Conservation (phyloP, 2,888 invertebrate species). For the Epinotia demarniana region DNA sequence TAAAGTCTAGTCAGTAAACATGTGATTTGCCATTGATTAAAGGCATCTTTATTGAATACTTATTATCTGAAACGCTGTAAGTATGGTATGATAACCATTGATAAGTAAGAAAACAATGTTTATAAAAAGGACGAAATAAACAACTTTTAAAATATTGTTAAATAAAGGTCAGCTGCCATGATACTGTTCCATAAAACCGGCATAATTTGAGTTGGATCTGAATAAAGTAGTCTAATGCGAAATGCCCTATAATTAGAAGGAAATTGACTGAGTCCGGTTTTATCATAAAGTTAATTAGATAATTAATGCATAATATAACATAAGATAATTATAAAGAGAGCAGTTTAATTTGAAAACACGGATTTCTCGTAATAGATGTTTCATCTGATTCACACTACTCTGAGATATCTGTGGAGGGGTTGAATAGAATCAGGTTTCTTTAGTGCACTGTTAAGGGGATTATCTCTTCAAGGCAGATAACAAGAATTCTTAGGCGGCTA, state of each 20-base stretch:
- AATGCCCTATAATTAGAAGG: too few species aligned
- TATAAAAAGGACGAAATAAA: neutral
- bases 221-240: neutral
- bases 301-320: too few species aligned
- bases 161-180: neutral
- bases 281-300: neutral
- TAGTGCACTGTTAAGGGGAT: conserved; percentile 40
- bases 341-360: neutral
- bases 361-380: neutral
- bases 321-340: neutral
- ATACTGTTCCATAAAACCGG: neutral
- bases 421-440: conserved; percentile 47
- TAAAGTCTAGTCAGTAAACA: neutral
- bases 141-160: neutral
- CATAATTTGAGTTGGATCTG: neutral
- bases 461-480: conserved; percentile 3
- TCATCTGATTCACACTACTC: conserved; percentile 36
- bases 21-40: too few species aligned
- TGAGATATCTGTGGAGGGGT: conserved; percentile 39
- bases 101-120: neutral
- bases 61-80: too few species aligned
- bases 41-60: too few species aligned
- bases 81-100: neutral
- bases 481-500: too few species aligned
- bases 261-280: neutral